Evolutionary conservation across 2,113 vertebrate genomes (phyloP), one percentile per base, ranked within the genome.

Genomic region (Dinomys branickii): DNA sequence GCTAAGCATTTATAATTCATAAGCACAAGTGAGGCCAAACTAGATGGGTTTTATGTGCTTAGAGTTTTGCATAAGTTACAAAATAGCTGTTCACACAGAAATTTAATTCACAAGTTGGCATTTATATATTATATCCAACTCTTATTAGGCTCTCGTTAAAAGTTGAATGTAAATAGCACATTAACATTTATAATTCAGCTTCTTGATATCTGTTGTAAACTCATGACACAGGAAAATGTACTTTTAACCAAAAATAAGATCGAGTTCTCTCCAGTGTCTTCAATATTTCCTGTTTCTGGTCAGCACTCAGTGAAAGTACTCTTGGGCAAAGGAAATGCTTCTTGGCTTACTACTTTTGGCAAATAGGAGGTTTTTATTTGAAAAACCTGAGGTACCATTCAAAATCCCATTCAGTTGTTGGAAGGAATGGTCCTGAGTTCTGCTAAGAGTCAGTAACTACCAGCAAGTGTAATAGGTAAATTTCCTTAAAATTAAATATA

Each of bases 1-100:
- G 69, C 92, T 95, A 61, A 94, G 83, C 61, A 97, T 97, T 98
- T 96, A 92, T 97, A 98, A 98, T 98, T 98, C 97, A 96, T 91
- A 96, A 97, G 71, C 90, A 98, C 78, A 98, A 97, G 97, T 97
- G 97, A 97, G 88, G 96, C 80, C 96, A 91, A 96, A 97, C 85
- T 44, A 61, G 90, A 97, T 89, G 77, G 44, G 81, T 41, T 97
- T 75, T 98, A 95, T 28, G 13, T 63, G 96, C 95, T 94, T 96
- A 96, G 65, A 97, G 94, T 65, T 98, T 98, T 83, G 50, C 65
- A 91, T 92, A 97, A 58, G 95, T 54, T 83, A 96, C n/a, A 67
- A 94, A 97, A 95, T 94, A 94, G 97, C 96, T 98, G 63, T 94
- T 97, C 96, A 85, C 50, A 96, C 4, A 97, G 89, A 97, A 98